These are phyloP conservation scores for Latrodectus elegans DNA, from an alignment of 2,888 invertebrate species.

Conservation along the genomic window DNA sequence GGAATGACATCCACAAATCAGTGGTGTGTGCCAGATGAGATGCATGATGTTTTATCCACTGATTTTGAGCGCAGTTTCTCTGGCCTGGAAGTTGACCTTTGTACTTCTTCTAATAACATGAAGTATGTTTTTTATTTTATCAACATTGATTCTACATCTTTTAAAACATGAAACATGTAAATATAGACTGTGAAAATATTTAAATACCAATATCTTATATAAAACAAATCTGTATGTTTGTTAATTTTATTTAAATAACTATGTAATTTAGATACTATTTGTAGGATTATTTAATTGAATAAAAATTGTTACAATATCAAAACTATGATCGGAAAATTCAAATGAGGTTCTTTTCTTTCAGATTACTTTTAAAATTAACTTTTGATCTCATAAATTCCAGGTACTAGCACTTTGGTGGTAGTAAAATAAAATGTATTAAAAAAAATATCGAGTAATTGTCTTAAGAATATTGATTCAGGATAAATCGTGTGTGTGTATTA, in stretches of 20 bases:
- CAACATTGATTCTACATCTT: no score
- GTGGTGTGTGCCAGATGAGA: conserved; percentile 66
- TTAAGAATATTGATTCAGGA: no score
- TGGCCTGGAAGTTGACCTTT: conserved; percentile 53
- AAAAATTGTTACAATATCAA: neutral
- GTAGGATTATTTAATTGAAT: neutral
- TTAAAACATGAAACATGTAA: no score
- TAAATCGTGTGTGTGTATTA: no score
- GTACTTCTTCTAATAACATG: conserved; percentile 55
- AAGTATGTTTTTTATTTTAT: conserved; percentile 23
- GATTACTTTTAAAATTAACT: no score
- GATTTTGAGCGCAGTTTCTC: conserved; percentile 63
- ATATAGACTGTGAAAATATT: neutral
- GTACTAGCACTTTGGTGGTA: no score
- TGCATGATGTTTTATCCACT: conserved; percentile 59
- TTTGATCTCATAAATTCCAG: no score
- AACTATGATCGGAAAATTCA: no score
- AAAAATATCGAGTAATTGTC: no score
- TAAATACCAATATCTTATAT: neutral
- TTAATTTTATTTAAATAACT: neutral
- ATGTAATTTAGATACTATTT: neutral
- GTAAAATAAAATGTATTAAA: no score
- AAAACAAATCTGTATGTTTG: neutral
- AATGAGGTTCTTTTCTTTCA: no score
- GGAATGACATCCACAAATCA: conserved; percentile 66